These are phyloP conservation scores for Minunthozetes semirufus DNA, from an alignment of 2,888 invertebrate species.

Conservation along the genomic window DNA sequence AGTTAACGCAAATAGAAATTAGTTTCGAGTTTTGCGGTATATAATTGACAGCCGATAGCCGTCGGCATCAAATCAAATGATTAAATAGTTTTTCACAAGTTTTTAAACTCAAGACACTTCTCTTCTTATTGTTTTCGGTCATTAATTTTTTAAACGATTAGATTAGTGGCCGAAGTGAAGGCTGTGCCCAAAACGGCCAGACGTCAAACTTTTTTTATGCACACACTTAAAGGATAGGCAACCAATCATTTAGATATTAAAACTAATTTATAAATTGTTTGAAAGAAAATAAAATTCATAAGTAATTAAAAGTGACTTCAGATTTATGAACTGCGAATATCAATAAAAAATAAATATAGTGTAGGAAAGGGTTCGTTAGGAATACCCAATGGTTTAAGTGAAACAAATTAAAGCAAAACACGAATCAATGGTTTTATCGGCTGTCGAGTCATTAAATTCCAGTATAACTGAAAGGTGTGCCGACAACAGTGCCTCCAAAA, in stretches of 20 bases:
- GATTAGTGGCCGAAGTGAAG: not conserved
- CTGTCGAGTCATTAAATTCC: no score
- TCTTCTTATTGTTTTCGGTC: not conserved
- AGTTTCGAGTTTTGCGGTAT: not conserved
- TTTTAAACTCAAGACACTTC: not conserved
- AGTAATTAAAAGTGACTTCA: not conserved
- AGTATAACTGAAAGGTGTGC: no score
- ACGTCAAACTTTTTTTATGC: no score
- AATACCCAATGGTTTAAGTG: not conserved
- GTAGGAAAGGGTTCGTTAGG: not conserved
- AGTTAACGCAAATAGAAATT: no score
- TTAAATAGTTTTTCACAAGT: not conserved
- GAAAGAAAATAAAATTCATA: not conserved
- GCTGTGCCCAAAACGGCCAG: not conserved
- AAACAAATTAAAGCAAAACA: no score
- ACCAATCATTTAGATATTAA: not conserved
- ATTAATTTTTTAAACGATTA: not conserved
- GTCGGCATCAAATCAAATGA: not conserved
- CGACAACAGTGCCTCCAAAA: no score
- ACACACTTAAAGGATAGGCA: not conserved
- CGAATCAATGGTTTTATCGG: no score
- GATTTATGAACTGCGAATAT: conserved; percentile 6
- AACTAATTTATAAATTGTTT: not conserved
- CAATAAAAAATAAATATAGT: not conserved
- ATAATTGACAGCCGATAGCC: not conserved